Base-by-base conservation (phyloP, 1,140 invertebrate species). In the Akabosia matsudoensis region DNA sequence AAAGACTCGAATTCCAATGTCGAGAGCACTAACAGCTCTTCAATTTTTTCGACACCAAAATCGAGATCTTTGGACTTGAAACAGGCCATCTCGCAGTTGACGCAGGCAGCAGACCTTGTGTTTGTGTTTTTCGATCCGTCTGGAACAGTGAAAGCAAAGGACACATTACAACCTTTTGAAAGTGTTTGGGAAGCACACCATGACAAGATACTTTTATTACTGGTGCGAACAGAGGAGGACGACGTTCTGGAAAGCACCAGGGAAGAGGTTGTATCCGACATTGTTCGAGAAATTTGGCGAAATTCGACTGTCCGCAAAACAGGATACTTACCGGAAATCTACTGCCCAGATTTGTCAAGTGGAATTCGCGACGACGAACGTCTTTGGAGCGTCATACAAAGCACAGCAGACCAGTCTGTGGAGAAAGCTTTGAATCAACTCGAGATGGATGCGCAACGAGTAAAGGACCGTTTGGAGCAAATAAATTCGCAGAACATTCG, bases 71-170 rank as follows among this genome's bases (percentile, higher is more conserved):
- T 61, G 7, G 14, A n/a, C 7, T 14, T 67, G 28, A 22, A 28
- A 7, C 24, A 31, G 22, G 61, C 61, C 1, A 4, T 67, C 3
- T 10, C 10, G 28, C 3, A 7, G 22, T n/a, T 67, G 4, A 22
- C 61, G 3, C 3, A 67, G 14, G 61, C 61, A 10, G 61, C 61
- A 22, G 61, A 67, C 31, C 61, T 67, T 30, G 31, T 67, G 10
- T 67, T 67, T n/a, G 4, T 67, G 31, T 67, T 67, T n/a, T 67
- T 67, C 31, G 61, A 67, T 31, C 61, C 61, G 2, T 30, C 61
- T 28, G 22, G 61, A 10, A 22, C 10, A 28, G 22, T 31, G 3
- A 24, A 2, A 3, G 7, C 61, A 16, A 31, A 31, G 4, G 22
- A 28, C 4, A 67, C 61, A 4, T 22, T 67, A 3, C 7, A 31